Conservation (phyloP, 2,888 invertebrate genomes). For the Priocnemis perturbator region DNA sequence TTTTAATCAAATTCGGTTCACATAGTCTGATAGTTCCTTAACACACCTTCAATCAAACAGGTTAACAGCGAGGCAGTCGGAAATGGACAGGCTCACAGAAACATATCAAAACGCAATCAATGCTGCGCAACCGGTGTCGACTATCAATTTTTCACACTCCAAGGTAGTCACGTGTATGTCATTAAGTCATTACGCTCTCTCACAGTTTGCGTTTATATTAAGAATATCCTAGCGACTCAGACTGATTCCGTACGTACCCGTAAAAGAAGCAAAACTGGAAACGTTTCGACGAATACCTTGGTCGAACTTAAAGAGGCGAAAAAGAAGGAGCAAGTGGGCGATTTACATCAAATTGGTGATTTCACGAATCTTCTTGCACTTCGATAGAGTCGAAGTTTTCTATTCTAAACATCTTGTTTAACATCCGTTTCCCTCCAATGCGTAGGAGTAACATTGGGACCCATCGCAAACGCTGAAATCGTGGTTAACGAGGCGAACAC, state of each 20-base stretch:
- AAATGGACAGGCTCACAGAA: constrained; percentile 33
- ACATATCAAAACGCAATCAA: constrained; percentile 29
- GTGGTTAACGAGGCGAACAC: background rate
- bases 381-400: background rate
- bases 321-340: background rate
- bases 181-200: too few relatives aligned
- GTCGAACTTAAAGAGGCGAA: background rate
- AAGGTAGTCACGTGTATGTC: too few relatives aligned
- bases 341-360: constrained; percentile 11
- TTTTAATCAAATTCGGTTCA: background rate
- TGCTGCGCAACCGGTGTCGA: background rate
- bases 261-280: too few relatives aligned
- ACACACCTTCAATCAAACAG: constrained; percentile 15
- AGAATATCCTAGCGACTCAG: too few relatives aligned
- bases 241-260: too few relatives aligned
- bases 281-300: too few relatives aligned
- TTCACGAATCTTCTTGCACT: background rate
- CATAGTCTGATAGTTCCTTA: background rate
- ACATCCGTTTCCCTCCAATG: background rate
- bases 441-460: constrained; percentile 32
- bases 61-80: constrained; percentile 28
- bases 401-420: too few relatives aligned
- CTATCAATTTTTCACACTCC: background rate
- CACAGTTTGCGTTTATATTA: too few relatives aligned
- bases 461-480: background rate